Evolutionary conservation across 2,888 invertebrate genomes (phyloP), one percentile per base, ranked within the genome.

Genomic region (Ellobium chinense): DNA sequence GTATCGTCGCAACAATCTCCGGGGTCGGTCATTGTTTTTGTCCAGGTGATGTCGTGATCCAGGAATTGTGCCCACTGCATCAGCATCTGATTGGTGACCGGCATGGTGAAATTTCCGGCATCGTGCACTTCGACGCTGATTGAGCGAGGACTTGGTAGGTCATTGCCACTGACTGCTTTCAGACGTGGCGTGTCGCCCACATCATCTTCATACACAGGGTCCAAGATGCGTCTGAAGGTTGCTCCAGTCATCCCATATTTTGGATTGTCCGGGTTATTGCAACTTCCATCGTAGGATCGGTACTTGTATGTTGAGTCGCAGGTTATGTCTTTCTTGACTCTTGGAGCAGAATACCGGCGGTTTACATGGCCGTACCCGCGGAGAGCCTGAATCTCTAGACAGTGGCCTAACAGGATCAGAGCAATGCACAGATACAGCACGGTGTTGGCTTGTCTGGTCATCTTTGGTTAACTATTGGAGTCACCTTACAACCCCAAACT

Each of bases 31-130:
- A 21, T 27, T 5, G 29, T 74, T 31, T 65, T 65, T 24, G 76
- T 76, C 34, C 18, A 14, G n/a, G 82, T 70, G 56, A 82, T 34
- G 74, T 82, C 82, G 31, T 82, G 82, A 58, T 82, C 82, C 5
- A 82, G 75, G 46, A 82, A 79, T 72, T 82, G 82, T 4, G 79
- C 82, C 82, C 82, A 82, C 65, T 76, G 75, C 82, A 82, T 82
- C 29, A 75, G 18, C 76, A 82, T 79, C 62, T 21, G 65, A 46
- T 31, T 58, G 58, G 29, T 56, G 31, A 27, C 39, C 21, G 21
- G 39, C 34, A 1, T 21, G 4, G 76, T 82, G 65, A 12, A 75
- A 21, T 21, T 56, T 1, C 7, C 82, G 62, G 62, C 5, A 29
- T 39, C 74, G 39, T 74, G 74, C 9, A 80, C 74, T 37, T 12